Conservation (phyloP, 2,797 vertebrate genomes). For the Notamacropus eugenii region DNA sequence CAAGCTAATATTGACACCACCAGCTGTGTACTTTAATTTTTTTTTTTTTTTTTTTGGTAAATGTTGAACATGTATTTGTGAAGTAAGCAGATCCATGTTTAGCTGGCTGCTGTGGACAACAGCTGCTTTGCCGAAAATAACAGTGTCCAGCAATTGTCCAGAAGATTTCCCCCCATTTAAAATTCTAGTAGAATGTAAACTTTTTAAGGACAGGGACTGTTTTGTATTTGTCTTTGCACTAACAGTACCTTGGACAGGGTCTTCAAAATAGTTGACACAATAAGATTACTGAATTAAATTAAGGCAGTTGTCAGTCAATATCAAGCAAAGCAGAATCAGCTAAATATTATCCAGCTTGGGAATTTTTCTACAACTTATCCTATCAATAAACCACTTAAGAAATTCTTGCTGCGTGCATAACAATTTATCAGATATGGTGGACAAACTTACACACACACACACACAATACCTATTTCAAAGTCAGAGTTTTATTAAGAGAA, state of each 20-base stretch:
- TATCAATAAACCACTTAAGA: not conserved
- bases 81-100: not conserved
- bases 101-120: not conserved
- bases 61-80: not conserved
- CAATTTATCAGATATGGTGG: not conserved
- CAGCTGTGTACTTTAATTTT: not conserved
- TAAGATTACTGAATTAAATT: not conserved
- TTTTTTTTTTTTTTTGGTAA: not conserved
- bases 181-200: not conserved
- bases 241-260: not conserved
- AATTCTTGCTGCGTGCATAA: not conserved
- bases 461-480: not conserved
- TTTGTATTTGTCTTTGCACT: not conserved
- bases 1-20: constrained; percentile 1
- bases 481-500: not conserved
- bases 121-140: not conserved
- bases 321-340: not conserved
- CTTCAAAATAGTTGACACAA: not conserved
- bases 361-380: not conserved
- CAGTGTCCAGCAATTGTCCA: not conserved
- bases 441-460: not conserved
- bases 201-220: not conserved
- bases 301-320: not conserved
- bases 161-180: not conserved
- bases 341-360: not conserved